Evolutionary conservation across 1,140 invertebrate species (phyloP).

Genomic region (Calliopsis andreniformis): DNA sequence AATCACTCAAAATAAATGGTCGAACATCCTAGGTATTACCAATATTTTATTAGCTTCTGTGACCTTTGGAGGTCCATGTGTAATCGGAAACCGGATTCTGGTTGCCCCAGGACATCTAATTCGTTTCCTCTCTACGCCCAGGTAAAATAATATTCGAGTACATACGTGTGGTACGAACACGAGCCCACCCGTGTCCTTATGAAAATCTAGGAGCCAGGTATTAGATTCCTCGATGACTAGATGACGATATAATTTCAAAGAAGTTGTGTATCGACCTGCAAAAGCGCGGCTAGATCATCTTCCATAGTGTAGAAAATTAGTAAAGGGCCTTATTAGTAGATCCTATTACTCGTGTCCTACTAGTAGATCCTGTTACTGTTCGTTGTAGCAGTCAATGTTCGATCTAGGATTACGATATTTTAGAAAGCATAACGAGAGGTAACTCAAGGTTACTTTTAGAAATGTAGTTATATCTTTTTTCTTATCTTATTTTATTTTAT

Average conservation of each 20-base stretch:
- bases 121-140: slow-evolving; percentile 60
- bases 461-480: no score
- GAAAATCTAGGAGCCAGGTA: slow-evolving; percentile 63
- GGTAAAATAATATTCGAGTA: slow-evolving; percentile 68
- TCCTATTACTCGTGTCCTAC: background rate
- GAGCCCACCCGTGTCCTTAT: slow-evolving; percentile 35
- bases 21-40: slow-evolving; percentile 54
- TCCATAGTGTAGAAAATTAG: background rate
- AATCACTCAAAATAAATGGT: slow-evolving; percentile 3
- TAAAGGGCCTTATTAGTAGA: background rate
- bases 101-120: slow-evolving; percentile 73
- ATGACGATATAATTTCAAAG: slow-evolving; percentile 59
- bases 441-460: no score
- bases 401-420: no score
- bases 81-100: slow-evolving; percentile 73
- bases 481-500: no score
- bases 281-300: background rate
- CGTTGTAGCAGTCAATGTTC: background rate
- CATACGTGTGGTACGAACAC: slow-evolving; percentile 55
- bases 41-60: slow-evolving; percentile 70
- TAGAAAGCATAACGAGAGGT: no score
- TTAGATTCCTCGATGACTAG: slow-evolving; percentile 63
- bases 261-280: slow-evolving; percentile 27
- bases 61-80: slow-evolving; percentile 50
- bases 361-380: slow-evolving; percentile 9